Percentiles rank a stretch among this genome's conserved stretches.
These are phyloP conservation scores for Drosophila phalerata DNA, from an alignment of 2,888 invertebrate species.

Conservation along the genomic window DNA sequence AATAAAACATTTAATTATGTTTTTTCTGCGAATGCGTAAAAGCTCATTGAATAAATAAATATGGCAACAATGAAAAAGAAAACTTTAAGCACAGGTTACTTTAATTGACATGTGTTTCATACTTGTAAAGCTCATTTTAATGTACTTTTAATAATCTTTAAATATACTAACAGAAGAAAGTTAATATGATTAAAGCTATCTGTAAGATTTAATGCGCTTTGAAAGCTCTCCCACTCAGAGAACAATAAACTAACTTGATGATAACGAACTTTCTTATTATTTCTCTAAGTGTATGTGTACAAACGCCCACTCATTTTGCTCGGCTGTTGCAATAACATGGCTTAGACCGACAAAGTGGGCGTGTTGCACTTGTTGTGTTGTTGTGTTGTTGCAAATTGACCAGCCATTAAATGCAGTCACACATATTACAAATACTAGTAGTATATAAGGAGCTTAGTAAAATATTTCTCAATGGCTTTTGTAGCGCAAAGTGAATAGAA, in stretches of 20 bases:
- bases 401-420: constrained; percentile 20
- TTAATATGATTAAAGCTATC: no score
- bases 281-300: constrained; percentile 1
- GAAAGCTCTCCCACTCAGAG: neutral
- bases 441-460: neutral
- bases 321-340: constrained; percentile 6
- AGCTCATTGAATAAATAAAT: no score
- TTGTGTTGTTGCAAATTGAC: constrained; percentile 16
- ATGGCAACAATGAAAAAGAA: neutral
- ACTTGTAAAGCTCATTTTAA: neutral
- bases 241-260: neutral
- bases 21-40: no score
- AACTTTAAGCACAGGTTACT: neutral
- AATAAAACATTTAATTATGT: no score
- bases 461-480: constrained; percentile 25
- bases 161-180: no score
- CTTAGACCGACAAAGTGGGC: constrained; percentile 9
- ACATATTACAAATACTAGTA: neutral
- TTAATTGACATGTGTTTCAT: neutral
- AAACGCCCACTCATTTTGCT: constrained; percentile 31
- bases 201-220: neutral
- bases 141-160: neutral
- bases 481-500: constrained; percentile 17
- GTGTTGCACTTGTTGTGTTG: constrained; percentile 16
- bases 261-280: neutral